Evolutionary conservation across 23 tunicate genomes (phyloP).

Genomic region (Clavelina lepadiformis): DNA sequence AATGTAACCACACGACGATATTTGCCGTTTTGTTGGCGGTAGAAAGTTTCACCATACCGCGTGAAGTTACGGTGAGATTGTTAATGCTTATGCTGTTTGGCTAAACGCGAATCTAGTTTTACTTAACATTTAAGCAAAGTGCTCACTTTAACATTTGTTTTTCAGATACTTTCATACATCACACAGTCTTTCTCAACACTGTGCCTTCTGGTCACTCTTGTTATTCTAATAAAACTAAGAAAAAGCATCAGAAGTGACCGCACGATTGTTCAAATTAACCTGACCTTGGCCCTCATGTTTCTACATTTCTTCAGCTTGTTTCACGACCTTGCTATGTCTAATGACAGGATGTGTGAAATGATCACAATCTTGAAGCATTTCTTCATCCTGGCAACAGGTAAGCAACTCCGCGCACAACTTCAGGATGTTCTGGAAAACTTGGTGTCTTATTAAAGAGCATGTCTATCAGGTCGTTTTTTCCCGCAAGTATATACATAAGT

Average conservation of each 20-base stretch:
- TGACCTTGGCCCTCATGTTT: slow-evolving; percentile 33
- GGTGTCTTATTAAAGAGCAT: background rate
- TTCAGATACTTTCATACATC: slow-evolving; percentile 39
- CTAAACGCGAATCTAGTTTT: too few species aligned
- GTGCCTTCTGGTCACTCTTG: slow-evolving; percentile 24
- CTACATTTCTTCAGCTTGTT: slow-evolving; percentile 44
- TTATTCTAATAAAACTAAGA: slow-evolving; percentile 32
- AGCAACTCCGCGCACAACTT: background rate
- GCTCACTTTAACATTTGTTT: too few species aligned
- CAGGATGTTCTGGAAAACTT: background rate
- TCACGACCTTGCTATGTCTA: slow-evolving; percentile 42
- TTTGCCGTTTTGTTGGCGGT: slow-evolving; percentile 48
- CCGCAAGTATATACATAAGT: background rate
- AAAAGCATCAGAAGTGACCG: slow-evolving; percentile 43
- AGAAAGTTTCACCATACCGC: slow-evolving; percentile 18
- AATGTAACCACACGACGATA: slow-evolving; percentile 41
- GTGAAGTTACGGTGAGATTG: slow-evolving; percentile 20
- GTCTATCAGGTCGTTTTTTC: background rate
- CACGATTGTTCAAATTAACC: slow-evolving; percentile 54
- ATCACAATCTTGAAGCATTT: slow-evolving; percentile 39
- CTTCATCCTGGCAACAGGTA: slow-evolving; percentile 58
- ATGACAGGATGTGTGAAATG: slow-evolving; percentile 39
- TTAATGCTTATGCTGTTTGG: too few species aligned
- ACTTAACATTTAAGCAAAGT: too few species aligned
- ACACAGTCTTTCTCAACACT: slow-evolving; percentile 25